A percentile compares a stretch with the other conserved stretches of the same genome.
phyloP scores from a whole-genome alignment of 2,797 vertebrate species.

The Orientallactaga sibirica region DNA sequence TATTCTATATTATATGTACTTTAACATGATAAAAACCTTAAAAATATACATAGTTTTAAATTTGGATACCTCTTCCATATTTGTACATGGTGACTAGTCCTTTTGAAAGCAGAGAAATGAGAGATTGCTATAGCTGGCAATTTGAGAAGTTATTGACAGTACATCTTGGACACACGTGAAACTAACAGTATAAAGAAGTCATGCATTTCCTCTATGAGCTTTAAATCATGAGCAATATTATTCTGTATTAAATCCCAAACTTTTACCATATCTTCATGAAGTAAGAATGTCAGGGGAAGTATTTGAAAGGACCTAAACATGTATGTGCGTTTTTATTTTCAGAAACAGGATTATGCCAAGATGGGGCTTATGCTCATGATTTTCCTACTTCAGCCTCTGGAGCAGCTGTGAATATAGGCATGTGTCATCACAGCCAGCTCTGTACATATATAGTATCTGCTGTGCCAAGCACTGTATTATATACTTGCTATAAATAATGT shows the following conservation, averaged over 20 bases:
- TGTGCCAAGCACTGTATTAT: constrained; percentile 10
- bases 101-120: constrained; percentile 24
- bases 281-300: constrained; percentile 16
- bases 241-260: constrained; percentile 45
- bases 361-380: neutral
- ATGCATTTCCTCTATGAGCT: neutral
- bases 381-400: neutral
- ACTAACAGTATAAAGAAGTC: constrained; percentile 20
- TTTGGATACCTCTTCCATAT: neutral
- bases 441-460: neutral
- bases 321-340: neutral
- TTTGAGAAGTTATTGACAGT: constrained; percentile 25
- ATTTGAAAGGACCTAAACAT: constrained; percentile 45
- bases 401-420: neutral
- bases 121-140: neutral
- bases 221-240: constrained; percentile 55
- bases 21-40: constrained; percentile 6
- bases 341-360: neutral
- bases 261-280: constrained; percentile 16
- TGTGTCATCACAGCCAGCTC: neutral
- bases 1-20: constrained; percentile 21
- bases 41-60: neutral
- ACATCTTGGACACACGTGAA: neutral
- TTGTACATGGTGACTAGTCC: neutral
- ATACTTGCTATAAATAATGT: constrained; percentile 36